Base-by-base conservation (phyloP, 2,888 invertebrate genomes). In the Lacanobia oleracea region DNA sequence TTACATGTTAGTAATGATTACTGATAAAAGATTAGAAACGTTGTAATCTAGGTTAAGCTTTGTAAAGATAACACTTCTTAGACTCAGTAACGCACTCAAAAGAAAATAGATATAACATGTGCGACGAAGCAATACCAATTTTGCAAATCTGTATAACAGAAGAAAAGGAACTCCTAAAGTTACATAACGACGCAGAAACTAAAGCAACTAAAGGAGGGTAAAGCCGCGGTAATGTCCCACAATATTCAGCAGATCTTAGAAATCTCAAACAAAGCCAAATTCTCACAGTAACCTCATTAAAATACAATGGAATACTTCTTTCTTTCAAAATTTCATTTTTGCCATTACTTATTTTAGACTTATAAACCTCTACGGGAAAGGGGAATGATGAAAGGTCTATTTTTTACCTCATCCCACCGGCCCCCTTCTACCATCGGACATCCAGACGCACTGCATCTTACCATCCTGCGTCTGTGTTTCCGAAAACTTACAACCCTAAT, bases 151-250 rank as follows among this genome's bases (percentile, higher is more conserved):
- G 23, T 12, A n/a, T n/a, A 60, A 60, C 51, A 60, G 43, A 33
- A 60, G 43, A 59, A 37, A 60, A 40, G 21, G 14, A 72, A 23
- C 37, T 67, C 14, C 12, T 54, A 23, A 14, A 33, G 6, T 71
- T 72, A 72, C 9, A 40, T 61, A 71, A 54, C 14, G 43, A 68
- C 10, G 43, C 27, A 33, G 14, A 43, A 43, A 5, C 33, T 33
- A 33, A 33, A 33, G 33, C 33, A 6, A 33, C 33, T 33, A 33
- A 33, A 33, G 33, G 33, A 33, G 33, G 5, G 23, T 37, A 37
- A 69, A 67, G 53, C n/a, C 27, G 48, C 45, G 16, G 23, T 18
- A 53, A 37, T 45, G 27, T 56, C 50, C 50, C 8, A 23, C 27
- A 21, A 16, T 10, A 66, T 68, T 66, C n/a, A 33, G 56, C 45